Evolutionary conservation across 2,888 invertebrate genomes (phyloP), one percentile per base, ranked within the genome.

Genomic region (Folsomia candida): DNA sequence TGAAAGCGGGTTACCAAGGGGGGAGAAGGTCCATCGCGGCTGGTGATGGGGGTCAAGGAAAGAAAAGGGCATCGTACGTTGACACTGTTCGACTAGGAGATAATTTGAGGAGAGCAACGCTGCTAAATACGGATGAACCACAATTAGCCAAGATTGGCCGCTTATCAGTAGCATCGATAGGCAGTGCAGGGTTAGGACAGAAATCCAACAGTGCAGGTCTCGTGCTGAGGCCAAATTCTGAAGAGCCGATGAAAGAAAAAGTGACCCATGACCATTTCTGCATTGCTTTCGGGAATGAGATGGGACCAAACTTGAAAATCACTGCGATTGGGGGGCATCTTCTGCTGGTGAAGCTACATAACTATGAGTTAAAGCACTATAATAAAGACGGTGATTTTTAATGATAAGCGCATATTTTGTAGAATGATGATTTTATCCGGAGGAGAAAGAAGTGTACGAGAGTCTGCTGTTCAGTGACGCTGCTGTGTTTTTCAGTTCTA

Each of bases 361-460:
- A n/a, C n/a, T n/a, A 9, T 37, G 37, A 14, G 37, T 4, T 37
- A 37, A 37, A 37, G 37, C 14, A 37, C 37, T 14, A 14, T 37
- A 37, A 37, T 54, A 14, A 54, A 14, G 54, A 24, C 6, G 6
- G 57, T 57, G n/a, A 60, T 26, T 24, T 22, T 4, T 22, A 24
- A 25, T 60, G 60, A 60, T 24, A 6, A 60, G 6, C 3, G n/a
- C 6, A 9, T 25, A 25, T 62, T 51, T 64, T 64, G 14, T 51
- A 64, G 63, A 64, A 64, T 25, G 26, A 51, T 51, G 63, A 64
- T 24, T 64, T 22, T 6, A 20, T 64, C 18, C 22, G 63, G 22
- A n/a, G 25, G 4, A 24, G 22, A 37, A 64, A 51, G n/a, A 51
- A 20, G 9, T 64, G 37, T 25, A 64, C 63, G 24, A 37, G 63